Evolutionary conservation across 2,888 invertebrate species (phyloP).

Genomic region (Labia minor): DNA sequence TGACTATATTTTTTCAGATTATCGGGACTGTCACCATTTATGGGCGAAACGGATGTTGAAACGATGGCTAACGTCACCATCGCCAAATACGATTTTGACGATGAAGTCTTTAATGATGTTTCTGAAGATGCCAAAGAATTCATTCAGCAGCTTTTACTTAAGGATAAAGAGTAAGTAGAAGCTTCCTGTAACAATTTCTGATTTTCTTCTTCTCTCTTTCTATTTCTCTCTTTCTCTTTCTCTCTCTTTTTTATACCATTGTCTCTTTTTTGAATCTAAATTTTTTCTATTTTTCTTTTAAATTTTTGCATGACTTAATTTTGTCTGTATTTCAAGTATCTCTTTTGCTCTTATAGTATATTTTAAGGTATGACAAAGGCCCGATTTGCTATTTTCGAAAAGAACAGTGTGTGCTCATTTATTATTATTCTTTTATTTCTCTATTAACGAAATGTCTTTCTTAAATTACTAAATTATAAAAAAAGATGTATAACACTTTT

Average conservation of each 20-base stretch:
- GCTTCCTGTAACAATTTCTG: not conserved
- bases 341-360: too few relatives aligned
- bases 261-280: not conserved
- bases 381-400: constrained; percentile 19
- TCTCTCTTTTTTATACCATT: not conserved
- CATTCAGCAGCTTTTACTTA: constrained; percentile 79
- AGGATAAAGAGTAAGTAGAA: constrained; percentile 75
- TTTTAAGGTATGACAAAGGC: constrained; percentile 27
- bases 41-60: constrained; percentile 94
- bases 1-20: constrained; percentile 45
- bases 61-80: constrained; percentile 98
- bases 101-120: constrained; percentile 90
- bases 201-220: constrained; percentile 18
- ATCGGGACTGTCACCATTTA: constrained; percentile 94
- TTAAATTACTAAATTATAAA: not conserved
- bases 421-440: not conserved
- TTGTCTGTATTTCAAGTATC: too few relatives aligned
- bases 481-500: not conserved
- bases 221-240: constrained; percentile 19
- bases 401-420: not conserved
- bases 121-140: constrained; percentile 93
- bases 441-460: not conserved
- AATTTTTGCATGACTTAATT: not conserved
- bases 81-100: constrained; percentile 94
- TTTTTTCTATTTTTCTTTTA: not conserved